A percentile compares a stretch with the other conserved stretches of the same genome.
These are phyloP conservation scores for Petrocephalus microphthalmus DNA, from an alignment of 2,113 vertebrate genomes.

Conservation along the genomic window DNA sequence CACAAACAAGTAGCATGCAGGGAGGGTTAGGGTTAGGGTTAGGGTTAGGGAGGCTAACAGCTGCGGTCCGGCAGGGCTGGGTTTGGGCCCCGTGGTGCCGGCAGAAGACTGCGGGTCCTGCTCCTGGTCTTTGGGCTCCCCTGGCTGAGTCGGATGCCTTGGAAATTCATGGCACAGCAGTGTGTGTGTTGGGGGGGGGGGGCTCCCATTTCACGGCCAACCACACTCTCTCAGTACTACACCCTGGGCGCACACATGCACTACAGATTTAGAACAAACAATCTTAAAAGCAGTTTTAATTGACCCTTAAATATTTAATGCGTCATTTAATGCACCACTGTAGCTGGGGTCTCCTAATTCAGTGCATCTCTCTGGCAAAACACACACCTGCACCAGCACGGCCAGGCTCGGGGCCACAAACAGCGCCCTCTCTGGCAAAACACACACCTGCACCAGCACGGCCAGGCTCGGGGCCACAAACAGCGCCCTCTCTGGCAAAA, in stretches of 20 bases:
- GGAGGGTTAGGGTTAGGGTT: no score
- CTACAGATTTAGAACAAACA: neutral
- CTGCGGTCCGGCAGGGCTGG: neutral
- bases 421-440: neutral
- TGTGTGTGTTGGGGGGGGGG: neutral
- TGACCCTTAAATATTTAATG: neutral
- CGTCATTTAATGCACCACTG: neutral
- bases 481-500: neutral
- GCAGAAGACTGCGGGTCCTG: neutral
- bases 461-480: neutral
- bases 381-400: neutral
- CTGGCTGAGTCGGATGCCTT: neutral
- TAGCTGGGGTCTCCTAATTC: neutral
- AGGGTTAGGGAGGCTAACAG: neutral
- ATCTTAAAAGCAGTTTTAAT: neutral
- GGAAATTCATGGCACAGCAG: neutral
- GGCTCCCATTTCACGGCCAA: neutral
- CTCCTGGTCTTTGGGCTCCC: neutral
- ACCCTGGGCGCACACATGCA: neutral
- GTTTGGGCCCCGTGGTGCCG: neutral
- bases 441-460: neutral
- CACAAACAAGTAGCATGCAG: neutral
- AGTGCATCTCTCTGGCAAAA: neutral
- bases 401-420: neutral
- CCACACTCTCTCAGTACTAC: neutral